Evolutionary conservation across 2,113 vertebrate genomes (phyloP).

Genomic region (Helogale parvula): DNA sequence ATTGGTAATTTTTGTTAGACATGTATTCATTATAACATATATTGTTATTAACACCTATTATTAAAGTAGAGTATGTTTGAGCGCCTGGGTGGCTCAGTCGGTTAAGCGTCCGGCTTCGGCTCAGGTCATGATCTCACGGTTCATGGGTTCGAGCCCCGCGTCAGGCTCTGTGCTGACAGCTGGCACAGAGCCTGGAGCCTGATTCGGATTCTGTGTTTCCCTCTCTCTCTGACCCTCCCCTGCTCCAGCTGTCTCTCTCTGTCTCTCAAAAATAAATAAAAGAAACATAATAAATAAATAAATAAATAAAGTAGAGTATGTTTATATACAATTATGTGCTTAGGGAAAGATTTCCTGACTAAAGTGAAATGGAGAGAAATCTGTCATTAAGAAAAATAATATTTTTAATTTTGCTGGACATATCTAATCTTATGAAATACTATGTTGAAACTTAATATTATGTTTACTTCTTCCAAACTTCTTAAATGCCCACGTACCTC

Average conservation of each 20-base stretch:
- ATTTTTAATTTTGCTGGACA: neutral
- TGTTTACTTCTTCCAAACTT: neutral
- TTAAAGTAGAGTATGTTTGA: neutral
- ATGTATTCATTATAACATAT: neutral
- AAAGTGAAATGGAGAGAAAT: neutral
- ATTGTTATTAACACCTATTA: neutral
- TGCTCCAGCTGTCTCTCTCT: too few species aligned
- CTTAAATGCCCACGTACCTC: neutral
- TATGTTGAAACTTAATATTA: neutral
- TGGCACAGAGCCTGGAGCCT: too few species aligned
- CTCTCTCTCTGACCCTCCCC: too few species aligned
- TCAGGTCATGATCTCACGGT: too few species aligned
- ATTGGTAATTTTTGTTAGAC: neutral
- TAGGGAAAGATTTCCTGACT: neutral
- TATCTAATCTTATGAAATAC: neutral
- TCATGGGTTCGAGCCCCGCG: too few species aligned
- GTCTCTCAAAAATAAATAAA: too few species aligned
- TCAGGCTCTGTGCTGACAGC: too few species aligned
- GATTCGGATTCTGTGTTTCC: too few species aligned
- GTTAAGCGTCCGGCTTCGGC: too few species aligned
- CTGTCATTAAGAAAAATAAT: neutral
- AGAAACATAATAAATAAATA: too few species aligned
- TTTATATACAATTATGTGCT: neutral
- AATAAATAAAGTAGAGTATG: neutral
- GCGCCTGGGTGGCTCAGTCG: too few species aligned